These are phyloP conservation scores for Caranx melampygus DNA, from an alignment of 2,113 vertebrate genomes.

Conservation along the genomic window DNA sequence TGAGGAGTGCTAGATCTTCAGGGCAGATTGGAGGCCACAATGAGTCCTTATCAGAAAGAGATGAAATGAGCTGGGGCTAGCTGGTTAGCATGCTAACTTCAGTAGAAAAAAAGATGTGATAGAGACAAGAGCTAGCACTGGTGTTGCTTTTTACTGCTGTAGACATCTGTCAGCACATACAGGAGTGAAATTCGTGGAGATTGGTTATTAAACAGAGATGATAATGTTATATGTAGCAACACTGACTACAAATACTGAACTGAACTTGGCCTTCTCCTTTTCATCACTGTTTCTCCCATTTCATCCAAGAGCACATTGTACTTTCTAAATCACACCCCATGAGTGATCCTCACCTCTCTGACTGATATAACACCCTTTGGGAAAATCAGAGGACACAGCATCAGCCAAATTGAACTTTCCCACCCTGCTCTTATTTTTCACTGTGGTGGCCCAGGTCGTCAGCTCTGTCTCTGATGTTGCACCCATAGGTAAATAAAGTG, in stretches of 20 bases:
- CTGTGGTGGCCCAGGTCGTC: neutral
- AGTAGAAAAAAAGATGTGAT: no score
- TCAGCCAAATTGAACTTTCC: constrained; percentile 4
- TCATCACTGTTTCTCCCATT: neutral
- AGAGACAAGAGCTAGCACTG: no score
- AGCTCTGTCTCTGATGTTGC: constrained; percentile 2
- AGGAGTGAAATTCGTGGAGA: no score
- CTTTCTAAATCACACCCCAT: neutral
- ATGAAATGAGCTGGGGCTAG: no score
- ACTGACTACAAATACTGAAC: neutral
- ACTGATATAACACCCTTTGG: constrained; percentile 29
- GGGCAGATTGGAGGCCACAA: no score
- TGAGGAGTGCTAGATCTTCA: no score
- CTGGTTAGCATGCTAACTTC: no score
- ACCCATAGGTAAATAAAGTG: constrained; percentile 28
- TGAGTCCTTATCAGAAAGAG: no score
- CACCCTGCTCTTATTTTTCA: constrained; percentile 4
- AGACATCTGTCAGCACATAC: no score
- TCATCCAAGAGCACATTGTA: neutral
- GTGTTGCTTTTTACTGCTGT: no score
- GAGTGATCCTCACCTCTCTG: neutral
- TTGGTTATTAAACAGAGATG: no score
- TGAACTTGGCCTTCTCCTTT: neutral
- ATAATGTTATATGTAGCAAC: no score
- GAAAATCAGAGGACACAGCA: neutral